Evolutionary conservation across 2,113 vertebrate genomes (phyloP).

Genomic region (Athene cunicularia): DNA sequence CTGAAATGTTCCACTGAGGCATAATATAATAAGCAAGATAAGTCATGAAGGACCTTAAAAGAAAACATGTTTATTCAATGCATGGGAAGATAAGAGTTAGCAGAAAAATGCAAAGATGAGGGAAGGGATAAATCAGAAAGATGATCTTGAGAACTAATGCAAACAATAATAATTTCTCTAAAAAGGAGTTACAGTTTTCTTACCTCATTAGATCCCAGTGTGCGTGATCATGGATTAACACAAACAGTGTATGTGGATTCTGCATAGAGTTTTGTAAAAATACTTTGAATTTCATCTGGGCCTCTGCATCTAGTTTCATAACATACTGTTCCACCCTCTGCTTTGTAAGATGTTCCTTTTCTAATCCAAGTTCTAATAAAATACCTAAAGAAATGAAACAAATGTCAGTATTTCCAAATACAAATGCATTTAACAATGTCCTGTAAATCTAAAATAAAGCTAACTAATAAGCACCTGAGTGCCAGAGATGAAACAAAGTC

Average conservation of each 20-base stretch:
- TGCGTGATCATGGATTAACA: slow-evolving; percentile 95
- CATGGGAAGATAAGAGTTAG: background rate
- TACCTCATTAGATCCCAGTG: slow-evolving; percentile 95
- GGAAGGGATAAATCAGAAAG: background rate
- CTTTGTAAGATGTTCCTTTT: slow-evolving; percentile 82
- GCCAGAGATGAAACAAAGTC: slow-evolving; percentile 90
- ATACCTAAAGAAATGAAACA: slow-evolving; percentile 80
- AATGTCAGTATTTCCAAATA: background rate
- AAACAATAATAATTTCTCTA: background rate
- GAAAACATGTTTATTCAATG: background rate
- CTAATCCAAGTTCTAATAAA: slow-evolving; percentile 89
- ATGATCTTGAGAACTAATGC: background rate
- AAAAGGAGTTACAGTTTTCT: background rate
- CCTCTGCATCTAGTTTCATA: slow-evolving; percentile 87
- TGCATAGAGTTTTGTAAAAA: slow-evolving; percentile 89
- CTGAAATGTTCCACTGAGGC: background rate
- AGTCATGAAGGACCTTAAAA: background rate
- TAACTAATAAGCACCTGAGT: slow-evolving; percentile 82
- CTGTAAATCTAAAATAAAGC: background rate
- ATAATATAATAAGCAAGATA: background rate
- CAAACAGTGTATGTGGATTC: slow-evolving; percentile 93
- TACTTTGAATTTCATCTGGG: slow-evolving; percentile 83
- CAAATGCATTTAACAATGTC: background rate
- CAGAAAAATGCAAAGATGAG: background rate
- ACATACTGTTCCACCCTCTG: slow-evolving; percentile 87